phyloP scores from a whole-genome alignment of 2,888 invertebrate genomes.

The Orthosia gothica region DNA sequence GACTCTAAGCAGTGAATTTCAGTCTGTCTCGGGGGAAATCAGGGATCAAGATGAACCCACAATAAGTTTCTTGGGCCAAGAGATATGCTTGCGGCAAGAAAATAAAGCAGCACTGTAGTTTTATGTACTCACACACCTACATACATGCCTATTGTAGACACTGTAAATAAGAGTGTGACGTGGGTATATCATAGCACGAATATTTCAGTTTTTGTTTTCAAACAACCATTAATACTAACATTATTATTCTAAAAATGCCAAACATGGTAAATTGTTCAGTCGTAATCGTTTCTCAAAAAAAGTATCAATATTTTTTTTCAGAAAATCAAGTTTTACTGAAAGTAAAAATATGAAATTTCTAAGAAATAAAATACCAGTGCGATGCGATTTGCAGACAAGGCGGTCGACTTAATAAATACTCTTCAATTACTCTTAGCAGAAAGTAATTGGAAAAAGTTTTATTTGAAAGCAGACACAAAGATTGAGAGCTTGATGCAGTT shows the following conservation, averaged over 20 bases:
- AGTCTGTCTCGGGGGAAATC: conserved; percentile 74
- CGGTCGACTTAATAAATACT: conserved; percentile 20
- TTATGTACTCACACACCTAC: conserved; percentile 39
- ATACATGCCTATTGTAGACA: conserved; percentile 20
- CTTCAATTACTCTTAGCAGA: conserved; percentile 31
- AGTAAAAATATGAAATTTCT: neutral
- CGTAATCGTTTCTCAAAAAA: neutral
- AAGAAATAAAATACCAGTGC: neutral
- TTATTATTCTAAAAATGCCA: neutral
- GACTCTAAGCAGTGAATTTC: conserved; percentile 74
- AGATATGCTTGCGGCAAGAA: conserved; percentile 68
- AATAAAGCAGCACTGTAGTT: conserved; percentile 61
- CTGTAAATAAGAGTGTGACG: conserved; percentile 5
- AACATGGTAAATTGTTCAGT: neutral
- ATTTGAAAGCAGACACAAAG: conserved; percentile 39
- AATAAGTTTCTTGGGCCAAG: conserved; percentile 71
- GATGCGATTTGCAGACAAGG: conserved; percentile 1
- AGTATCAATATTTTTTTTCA: neutral
- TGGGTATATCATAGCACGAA: neutral
- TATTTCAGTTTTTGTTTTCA: no score
- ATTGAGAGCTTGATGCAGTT: conserved; percentile 31
- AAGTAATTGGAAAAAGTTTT: conserved; percentile 29
- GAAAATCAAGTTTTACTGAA: neutral
- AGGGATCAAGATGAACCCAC: conserved; percentile 71
- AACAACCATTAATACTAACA: neutral